Evolutionary conservation across 37 sponge, comb jelly and placozoan genomes (phyloP), one percentile per base, ranked within the genome.

Genomic region (Eunapius fragilis): DNA sequence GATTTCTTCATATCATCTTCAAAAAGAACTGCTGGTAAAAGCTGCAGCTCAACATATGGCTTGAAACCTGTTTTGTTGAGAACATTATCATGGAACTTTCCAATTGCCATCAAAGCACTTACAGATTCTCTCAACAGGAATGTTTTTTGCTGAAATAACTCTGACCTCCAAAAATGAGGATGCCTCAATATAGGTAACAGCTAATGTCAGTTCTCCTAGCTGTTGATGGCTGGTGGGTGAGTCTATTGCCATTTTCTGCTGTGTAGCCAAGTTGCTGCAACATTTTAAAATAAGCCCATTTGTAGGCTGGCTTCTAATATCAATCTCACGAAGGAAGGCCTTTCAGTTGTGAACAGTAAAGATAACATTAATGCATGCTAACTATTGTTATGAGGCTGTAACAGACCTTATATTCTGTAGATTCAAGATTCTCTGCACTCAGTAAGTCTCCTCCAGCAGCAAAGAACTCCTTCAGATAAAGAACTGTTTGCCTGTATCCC

Each of bases 391-490:
- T 41, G 41, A 41, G 3, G 41, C 6, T 13, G 25, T 76, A 37
- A 76, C 26, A 35, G 30, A 87, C 92, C 78, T 31, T 67, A 38
- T 79, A 89, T 14, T 47, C 31, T 0, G 75, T 58, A 26, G 70
- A 72, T 13, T 87, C 70, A 71, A 93, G 50, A 0, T 58, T 38
- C 2, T n/a, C 72, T 14, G 26, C 47, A 23, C 24, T 27, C 68
- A 93, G 74, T 31, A 90, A 90, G 27, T 84, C 47, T 19, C 93
- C 93, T 13, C 33, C 90, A 11, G 68, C 72, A 69, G 87, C 14
- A 77, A 87, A 93, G 84, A 80, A 89, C 67, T 80, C 81, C 25
- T 32, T 69, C 32, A 90, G 17, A 58, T 11, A 58, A 58, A 58
- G 58, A 13, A 11, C 58, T 58, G 58, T 58, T 4, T 58, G 58